phyloP scores from a whole-genome alignment of 2,888 invertebrate genomes.

The Drosophila anomelani region DNA sequence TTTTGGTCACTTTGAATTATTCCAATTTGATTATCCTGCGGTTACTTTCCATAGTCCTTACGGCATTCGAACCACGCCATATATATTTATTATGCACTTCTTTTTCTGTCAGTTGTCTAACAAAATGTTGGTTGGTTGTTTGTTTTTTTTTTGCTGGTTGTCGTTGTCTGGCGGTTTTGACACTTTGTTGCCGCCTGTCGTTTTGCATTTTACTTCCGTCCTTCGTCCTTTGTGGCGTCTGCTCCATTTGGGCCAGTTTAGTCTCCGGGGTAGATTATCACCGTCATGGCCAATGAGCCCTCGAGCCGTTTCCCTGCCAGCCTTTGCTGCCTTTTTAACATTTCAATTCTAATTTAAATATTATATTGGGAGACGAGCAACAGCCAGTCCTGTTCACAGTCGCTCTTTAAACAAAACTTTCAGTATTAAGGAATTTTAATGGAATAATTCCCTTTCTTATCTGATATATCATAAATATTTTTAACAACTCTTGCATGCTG shows the following conservation, averaged over 20 bases:
- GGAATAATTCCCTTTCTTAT: constrained; percentile 18
- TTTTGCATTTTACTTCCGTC: constrained; percentile 22
- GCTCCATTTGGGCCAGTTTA: constrained; percentile 32
- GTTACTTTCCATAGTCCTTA: constrained; percentile 22
- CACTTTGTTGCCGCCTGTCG: constrained; percentile 50
- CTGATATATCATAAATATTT: constrained; percentile 33
- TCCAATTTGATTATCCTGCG: constrained; percentile 66
- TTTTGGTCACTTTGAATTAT: constrained; percentile 41
- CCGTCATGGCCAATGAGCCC: constrained; percentile 48
- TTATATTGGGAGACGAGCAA: constrained; percentile 48
- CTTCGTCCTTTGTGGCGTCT: constrained; percentile 14
- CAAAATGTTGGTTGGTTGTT: constrained; percentile 56
- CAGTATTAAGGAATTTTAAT: constrained; percentile 1
- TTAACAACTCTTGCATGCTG: constrained; percentile 36
- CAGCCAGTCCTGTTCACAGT: constrained; percentile 9
- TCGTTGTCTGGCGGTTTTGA: constrained; percentile 60
- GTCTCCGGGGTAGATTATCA: constrained; percentile 68
- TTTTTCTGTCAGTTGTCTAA: constrained; percentile 45
- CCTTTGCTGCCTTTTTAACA: constrained; percentile 51
- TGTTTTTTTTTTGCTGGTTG: constrained; percentile 41
- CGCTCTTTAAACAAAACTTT: not conserved
- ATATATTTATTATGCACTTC: constrained; percentile 64
- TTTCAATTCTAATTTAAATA: constrained; percentile 72
- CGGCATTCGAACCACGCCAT: constrained; percentile 1
- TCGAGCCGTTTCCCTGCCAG: constrained; percentile 28